Evolutionary conservation across 2,113 vertebrate genomes (phyloP), one percentile per base, ranked within the genome.

Genomic region (Microcebus lehilahytsara): DNA sequence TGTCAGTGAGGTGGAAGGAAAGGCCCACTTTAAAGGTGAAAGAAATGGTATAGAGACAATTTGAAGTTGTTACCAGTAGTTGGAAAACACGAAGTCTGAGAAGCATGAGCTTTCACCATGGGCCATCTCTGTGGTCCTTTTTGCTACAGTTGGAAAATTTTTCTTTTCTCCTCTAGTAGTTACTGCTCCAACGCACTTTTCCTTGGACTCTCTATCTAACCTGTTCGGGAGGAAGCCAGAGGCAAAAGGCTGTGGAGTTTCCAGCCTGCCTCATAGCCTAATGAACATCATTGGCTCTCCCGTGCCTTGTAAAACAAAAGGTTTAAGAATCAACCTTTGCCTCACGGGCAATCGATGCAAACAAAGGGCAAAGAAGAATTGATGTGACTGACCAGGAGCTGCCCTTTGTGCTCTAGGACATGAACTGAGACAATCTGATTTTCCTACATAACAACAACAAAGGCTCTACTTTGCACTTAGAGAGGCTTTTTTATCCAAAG

Each of bases 401-500:
- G 42, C 58, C 58, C 40, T 72, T 85, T 80, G 19, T 66, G 17
- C 89, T 85, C 30, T 62, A 78, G 53, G 25, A 72, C 51, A n/a
- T 69, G 72, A 96, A 90, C 22, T 56, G 30, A 78, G 27, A 66
- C 69, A 58, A 96, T 90, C 80, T 75, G 40, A 90, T 67, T 96
- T 96, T 74, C 84, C 79, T 89, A 40, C 19, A 25, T 80, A 95
- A 89, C 30, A 93, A 40, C 74, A 81, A 95, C 34, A 75, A 66
- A 12, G 37, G 22, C 8, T 94, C 25, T 25, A 23, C 19, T 97
- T 91, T 77, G 30, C 34, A 64, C 58, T 85, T 11, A 42, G 16
- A 92, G 51, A 95, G 34, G 6, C 9, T 95, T 96, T 96, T 96
- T 93, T 72, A 94, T 91, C 46, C 17, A 32, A 92, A 84, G 3